Conservation (phyloP, 2,113 vertebrate genomes). For the Pangasianodon gigas region DNA sequence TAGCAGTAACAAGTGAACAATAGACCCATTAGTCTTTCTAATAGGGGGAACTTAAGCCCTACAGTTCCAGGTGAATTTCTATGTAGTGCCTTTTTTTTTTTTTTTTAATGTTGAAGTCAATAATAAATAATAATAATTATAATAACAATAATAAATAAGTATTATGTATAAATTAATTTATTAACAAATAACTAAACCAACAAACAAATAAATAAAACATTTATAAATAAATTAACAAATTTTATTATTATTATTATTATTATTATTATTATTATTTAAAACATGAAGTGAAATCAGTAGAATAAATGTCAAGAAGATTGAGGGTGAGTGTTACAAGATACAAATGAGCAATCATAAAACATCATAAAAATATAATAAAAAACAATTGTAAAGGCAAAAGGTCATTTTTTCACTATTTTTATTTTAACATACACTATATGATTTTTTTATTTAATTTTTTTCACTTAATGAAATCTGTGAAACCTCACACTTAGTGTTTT, state of each 20-base stretch:
- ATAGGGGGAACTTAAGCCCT: not conserved
- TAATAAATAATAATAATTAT: no score
- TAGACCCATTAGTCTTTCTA: not conserved
- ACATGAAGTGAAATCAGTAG: not conserved
- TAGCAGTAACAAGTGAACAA: not conserved
- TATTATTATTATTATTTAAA: not conserved
- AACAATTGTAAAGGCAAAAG: not conserved
- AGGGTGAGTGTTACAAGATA: not conserved
- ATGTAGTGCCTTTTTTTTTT: not conserved
- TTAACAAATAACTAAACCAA: not conserved
- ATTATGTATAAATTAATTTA: not conserved
- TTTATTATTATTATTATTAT: not conserved
- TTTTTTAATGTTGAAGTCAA: not conserved
- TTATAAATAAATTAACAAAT: not conserved
- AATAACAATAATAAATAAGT: not conserved
- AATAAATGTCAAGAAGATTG: not conserved
- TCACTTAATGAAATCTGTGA: not conserved
- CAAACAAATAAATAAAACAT: not conserved
- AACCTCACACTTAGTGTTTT: not conserved
- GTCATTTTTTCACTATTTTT: not conserved
- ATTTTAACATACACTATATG: not conserved
- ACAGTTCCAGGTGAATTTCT: not conserved
- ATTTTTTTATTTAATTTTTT: not conserved
- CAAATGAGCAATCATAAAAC: not conserved
- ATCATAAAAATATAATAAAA: not conserved